These are phyloP conservation scores for Oikopleura dioica DNA, from an alignment of 23 tunicate species.

Conservation along the genomic window DNA sequence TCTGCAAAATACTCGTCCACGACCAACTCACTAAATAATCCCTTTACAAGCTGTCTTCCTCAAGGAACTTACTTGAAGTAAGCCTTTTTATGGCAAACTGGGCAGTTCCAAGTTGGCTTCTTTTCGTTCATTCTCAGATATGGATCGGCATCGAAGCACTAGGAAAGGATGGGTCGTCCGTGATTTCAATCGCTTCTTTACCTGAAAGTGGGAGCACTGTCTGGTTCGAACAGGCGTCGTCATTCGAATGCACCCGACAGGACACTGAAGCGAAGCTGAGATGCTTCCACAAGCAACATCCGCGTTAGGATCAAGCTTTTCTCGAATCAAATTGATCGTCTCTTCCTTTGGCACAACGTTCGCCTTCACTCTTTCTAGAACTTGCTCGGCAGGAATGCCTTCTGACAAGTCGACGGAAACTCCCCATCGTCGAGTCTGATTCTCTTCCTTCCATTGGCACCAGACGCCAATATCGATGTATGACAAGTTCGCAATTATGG, in stretches of 20 bases:
- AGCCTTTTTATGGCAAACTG: conserved; percentile 64
- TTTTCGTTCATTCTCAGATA: conserved; percentile 72
- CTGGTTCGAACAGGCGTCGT: not conserved
- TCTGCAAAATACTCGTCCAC: conserved; percentile 11
- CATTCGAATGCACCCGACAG: conserved; percentile 18
- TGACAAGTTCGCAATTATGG: not conserved
- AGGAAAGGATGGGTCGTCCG: not conserved
- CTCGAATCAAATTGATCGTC: conserved; percentile 15
- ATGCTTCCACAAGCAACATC: conserved; percentile 48
- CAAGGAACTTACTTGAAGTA: conserved; percentile 13
- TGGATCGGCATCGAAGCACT: conserved; percentile 50
- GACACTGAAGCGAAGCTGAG: conserved; percentile 58
- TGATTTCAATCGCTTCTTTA: not conserved
- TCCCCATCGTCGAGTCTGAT: not conserved
- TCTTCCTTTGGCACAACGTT: not conserved
- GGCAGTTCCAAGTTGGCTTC: conserved; percentile 83
- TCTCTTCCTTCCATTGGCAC: not conserved
- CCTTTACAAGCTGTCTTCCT: conserved; percentile 19
- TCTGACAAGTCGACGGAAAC: not conserved
- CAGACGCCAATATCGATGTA: not conserved
- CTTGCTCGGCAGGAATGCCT: not conserved
- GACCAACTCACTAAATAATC: conserved; percentile 17
- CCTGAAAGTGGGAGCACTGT: not conserved
- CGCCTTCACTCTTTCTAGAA: not conserved
- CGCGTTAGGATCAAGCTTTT: conserved; percentile 38